Evolutionary conservation across 2,888 invertebrate genomes (phyloP).

Genomic region (Eupsilia transversa): DNA sequence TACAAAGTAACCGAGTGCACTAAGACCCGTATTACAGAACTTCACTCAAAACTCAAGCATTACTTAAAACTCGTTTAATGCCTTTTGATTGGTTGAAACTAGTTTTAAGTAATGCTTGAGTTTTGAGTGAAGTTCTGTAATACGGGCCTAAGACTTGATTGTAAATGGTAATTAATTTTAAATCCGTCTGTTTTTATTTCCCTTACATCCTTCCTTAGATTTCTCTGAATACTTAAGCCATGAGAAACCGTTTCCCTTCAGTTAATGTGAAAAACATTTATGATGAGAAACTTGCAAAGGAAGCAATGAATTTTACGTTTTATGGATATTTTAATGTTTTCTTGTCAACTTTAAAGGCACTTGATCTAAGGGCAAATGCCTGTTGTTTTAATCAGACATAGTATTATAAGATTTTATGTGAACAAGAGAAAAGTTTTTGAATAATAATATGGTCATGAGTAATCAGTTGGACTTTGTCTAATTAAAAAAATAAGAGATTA

Average conservation of each 20-base stretch:
- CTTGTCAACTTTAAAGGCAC: slow-evolving; percentile 9
- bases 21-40: no score
- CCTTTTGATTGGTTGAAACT: no score
- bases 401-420: background rate
- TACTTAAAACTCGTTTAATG: no score
- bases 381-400: background rate
- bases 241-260: slow-evolving; percentile 8
- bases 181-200: slow-evolving; percentile 20
- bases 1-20: background rate
- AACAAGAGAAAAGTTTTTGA: background rate
- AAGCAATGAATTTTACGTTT: slow-evolving; percentile 13
- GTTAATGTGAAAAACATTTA: slow-evolving; percentile 27
- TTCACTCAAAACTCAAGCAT: no score
- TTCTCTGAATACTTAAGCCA: slow-evolving; percentile 24
- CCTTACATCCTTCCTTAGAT: slow-evolving; percentile 32
- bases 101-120: no score
- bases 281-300: slow-evolving; percentile 17
- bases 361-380: background rate
- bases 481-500: background rate
- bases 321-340: slow-evolving; percentile 1
- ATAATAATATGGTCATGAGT: no score
- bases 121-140: no score
- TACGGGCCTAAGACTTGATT: no score
- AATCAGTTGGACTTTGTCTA: background rate
- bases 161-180: background rate